Evolutionary conservation across 2,797 vertebrate genomes (phyloP).

Genomic region (Acanthornis magna): DNA sequence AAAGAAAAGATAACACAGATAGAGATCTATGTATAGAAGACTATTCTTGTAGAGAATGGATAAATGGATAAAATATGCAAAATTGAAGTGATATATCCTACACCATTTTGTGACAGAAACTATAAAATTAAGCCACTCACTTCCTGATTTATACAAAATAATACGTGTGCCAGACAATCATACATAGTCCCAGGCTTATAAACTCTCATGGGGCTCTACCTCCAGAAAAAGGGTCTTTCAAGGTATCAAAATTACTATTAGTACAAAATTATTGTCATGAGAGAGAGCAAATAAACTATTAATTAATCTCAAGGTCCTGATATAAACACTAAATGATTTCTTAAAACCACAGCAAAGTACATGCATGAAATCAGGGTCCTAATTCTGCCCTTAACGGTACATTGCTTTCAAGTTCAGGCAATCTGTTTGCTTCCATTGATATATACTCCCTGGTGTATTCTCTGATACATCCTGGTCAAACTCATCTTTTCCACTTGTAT

Average conservation of each 20-base stretch:
- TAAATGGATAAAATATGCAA: not conserved
- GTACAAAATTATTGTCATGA: not conserved
- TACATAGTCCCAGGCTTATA: not conserved
- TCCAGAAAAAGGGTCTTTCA: not conserved
- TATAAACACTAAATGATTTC: not conserved
- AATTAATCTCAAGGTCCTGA: not conserved
- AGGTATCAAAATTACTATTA: not conserved
- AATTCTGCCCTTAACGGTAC: not conserved
- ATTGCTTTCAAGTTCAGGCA: not conserved
- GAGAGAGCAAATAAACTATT: not conserved
- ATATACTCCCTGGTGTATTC: not conserved
- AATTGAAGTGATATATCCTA: not conserved
- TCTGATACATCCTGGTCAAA: not conserved
- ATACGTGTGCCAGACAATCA: not conserved
- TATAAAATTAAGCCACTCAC: not conserved
- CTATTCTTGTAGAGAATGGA: not conserved
- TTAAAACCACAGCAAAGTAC: not conserved
- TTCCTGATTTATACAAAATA: not conserved
- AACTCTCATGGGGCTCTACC: not conserved
- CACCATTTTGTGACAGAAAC: not conserved
- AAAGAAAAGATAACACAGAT: not conserved
- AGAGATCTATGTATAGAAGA: not conserved
- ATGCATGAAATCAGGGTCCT: not conserved
- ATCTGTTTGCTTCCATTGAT: not conserved
- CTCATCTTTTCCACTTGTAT: not conserved